Base-by-base conservation (phyloP, 2,797 vertebrate species). In the Graptemys geographica region DNA sequence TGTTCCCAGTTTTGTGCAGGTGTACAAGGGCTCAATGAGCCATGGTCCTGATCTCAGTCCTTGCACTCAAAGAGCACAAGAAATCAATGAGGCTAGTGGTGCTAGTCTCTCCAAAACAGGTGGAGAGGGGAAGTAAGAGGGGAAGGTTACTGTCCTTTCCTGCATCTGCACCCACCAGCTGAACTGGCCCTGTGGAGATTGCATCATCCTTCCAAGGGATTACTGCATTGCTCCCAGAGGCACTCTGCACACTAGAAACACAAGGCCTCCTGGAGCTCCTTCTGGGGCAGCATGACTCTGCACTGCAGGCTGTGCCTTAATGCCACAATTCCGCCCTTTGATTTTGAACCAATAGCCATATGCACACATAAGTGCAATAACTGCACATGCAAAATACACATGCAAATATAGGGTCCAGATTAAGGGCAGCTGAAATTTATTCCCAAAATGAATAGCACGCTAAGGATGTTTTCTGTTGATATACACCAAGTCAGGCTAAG, bases 381-480 rank as follows among this genome's bases (percentile, higher is more conserved):
- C 41, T 59, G 31, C 74, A 12, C 6, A 3, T 15, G 4, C 3
- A 7, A 52, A 27, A 15, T 1, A 2, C 23, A 79, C 4, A 28
- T 62, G 52, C 27, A 69, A 18, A 57, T 76, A 47, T 65, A 62
- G 31, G 16, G 62, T 41, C 27, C 51, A 52, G 81, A 25, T 9
- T 7, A 79, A 93, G 31, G 10, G 15, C 25, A 90, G 91, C 8
- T 21, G 5, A 92, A 93, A 92, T 94, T 65, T 51, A 87, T 1
- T 41, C 87, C 83, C 53, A 41, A 83, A 93, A 92, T 65, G 93
- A 91, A 72, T 23, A 92, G 3, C 25, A 56, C 31, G 21, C 11
- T 11, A 85, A 87, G 2, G 6, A 78, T 96, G 94, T 98, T 97
- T 98, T 84, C 96, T 98, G 88, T 97, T 93, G 96, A 97, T 98